Evolutionary conservation across 2,888 invertebrate species (phyloP).

Genomic region (Xanthia togata): DNA sequence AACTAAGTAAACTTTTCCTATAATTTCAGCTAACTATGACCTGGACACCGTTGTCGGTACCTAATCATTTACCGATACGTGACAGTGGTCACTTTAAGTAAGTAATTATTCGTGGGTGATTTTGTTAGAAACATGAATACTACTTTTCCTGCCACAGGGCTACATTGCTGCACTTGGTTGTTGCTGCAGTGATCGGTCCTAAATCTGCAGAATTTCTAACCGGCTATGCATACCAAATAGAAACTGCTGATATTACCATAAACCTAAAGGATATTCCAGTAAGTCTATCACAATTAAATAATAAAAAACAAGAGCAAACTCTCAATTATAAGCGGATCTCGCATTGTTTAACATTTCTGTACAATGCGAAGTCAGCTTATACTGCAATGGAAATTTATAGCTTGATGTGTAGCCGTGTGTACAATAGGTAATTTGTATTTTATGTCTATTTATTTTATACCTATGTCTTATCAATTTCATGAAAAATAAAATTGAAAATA

Average conservation of each 20-base stretch:
- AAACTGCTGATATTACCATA: constrained; percentile 7
- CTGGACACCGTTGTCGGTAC: constrained; percentile 12
- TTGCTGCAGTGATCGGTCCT: constrained; percentile 21
- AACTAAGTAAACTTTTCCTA: not conserved
- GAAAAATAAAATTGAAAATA: too few relatives aligned
- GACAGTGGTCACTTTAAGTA: constrained; percentile 34
- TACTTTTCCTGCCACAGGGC: not conserved
- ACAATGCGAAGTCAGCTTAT: too few relatives aligned
- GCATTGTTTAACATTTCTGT: too few relatives aligned
- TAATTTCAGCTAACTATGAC: constrained; percentile 26
- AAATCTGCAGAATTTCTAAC: not conserved
- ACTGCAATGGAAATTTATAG: too few relatives aligned
- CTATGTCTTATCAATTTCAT: too few relatives aligned
- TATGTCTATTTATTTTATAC: too few relatives aligned
- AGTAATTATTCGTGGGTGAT: not conserved
- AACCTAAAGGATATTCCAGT: constrained; percentile 8
- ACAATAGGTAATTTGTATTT: too few relatives aligned
- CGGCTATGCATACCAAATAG: constrained; percentile 15
- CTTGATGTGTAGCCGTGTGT: too few relatives aligned
- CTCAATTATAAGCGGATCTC: not conserved
- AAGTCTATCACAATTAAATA: constrained; percentile 3
- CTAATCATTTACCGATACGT: constrained; percentile 9
- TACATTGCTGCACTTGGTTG: constrained; percentile 2
- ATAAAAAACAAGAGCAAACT: not conserved
- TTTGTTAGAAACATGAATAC: not conserved